Percentiles rank a stretch among this genome's conserved stretches.
These are phyloP conservation scores for Eleginops maclovinus DNA, from an alignment of 2,113 vertebrate genomes.

Conservation along the genomic window DNA sequence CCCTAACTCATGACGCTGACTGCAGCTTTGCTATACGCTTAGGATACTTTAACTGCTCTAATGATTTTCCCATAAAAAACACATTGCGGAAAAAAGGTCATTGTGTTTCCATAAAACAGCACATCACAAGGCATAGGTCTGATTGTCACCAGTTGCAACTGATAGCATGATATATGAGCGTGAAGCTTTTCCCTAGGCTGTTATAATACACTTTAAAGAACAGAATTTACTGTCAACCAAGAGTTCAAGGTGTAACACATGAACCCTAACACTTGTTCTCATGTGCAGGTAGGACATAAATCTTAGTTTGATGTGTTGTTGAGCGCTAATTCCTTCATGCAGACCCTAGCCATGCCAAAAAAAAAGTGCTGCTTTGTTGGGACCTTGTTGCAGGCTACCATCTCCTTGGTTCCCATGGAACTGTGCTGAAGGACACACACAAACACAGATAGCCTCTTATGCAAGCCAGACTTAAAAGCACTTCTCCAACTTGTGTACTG, in stretches of 20 bases:
- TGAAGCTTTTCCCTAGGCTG: constrained; percentile 3
- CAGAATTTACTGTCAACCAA: neutral
- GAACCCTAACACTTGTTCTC: neutral
- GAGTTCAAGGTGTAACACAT: neutral
- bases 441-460: constrained; percentile 47
- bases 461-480: constrained; percentile 47
- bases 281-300: neutral
- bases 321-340: neutral
- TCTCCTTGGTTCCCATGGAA: constrained; percentile 43
- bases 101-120: constrained; percentile 46
- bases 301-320: neutral
- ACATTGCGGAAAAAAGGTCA: constrained; percentile 23
- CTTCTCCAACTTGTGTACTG: constrained; percentile 45
- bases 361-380: neutral
- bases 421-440: constrained; percentile 18
- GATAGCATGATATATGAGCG: constrained; percentile 4
- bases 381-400: neutral
- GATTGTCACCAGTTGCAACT: constrained; percentile 50
- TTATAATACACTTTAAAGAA: neutral
- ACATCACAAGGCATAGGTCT: constrained; percentile 44
- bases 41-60: constrained; percentile 40
- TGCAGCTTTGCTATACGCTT: constrained; percentile 24
- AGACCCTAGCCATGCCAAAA: too few relatives aligned
- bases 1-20: constrained; percentile 64
- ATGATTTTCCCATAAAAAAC: constrained; percentile 53